Percentiles rank a stretch among this genome's conserved stretches.
Conservation (phyloP, 2,888 invertebrate genomes). For the Cryptocephalus primarius region DNA sequence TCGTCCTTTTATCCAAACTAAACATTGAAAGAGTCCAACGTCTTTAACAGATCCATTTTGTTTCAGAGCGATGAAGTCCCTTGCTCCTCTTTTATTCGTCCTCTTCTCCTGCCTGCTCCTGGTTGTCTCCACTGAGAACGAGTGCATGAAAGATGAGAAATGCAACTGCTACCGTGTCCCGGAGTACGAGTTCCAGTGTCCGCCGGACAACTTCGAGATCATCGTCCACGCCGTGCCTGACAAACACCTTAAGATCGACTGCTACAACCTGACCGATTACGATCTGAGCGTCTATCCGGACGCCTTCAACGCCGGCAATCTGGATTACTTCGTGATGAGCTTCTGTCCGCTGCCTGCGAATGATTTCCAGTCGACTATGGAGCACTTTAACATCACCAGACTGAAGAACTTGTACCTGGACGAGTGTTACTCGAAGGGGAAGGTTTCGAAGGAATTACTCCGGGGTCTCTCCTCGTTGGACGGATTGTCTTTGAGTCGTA, state of each 20-base stretch:
- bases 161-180: slow-evolving; percentile 12
- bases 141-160: slow-evolving; percentile 2
- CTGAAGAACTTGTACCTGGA: slow-evolving; percentile 3
- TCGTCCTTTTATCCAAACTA: too few relatives aligned
- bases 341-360: slow-evolving; percentile 44
- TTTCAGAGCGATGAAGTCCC: too few relatives aligned
- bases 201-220: slow-evolving; percentile 3
- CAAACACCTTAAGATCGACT: slow-evolving; percentile 14
- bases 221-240: slow-evolving; percentile 9
- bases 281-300: slow-evolving; percentile 41
- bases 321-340: slow-evolving; percentile 42
- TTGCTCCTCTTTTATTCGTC: too few relatives aligned
- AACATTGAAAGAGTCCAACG: too few relatives aligned
- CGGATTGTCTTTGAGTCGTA: neutral
- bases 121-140: too few relatives aligned
- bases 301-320: slow-evolving; percentile 34
- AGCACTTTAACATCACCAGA: slow-evolving; percentile 33
- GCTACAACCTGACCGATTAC: slow-evolving; percentile 8
- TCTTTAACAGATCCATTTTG: too few relatives aligned
- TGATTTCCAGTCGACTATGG: slow-evolving; percentile 40
- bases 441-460: slow-evolving; percentile 6
- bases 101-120: too few relatives aligned
- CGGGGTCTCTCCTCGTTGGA: slow-evolving; percentile 1
- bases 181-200: slow-evolving; percentile 20
- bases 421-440: neutral